These are phyloP conservation scores for Dolichallabes microphthalmus DNA, from an alignment of 2,113 vertebrate species.

Conservation along the genomic window DNA sequence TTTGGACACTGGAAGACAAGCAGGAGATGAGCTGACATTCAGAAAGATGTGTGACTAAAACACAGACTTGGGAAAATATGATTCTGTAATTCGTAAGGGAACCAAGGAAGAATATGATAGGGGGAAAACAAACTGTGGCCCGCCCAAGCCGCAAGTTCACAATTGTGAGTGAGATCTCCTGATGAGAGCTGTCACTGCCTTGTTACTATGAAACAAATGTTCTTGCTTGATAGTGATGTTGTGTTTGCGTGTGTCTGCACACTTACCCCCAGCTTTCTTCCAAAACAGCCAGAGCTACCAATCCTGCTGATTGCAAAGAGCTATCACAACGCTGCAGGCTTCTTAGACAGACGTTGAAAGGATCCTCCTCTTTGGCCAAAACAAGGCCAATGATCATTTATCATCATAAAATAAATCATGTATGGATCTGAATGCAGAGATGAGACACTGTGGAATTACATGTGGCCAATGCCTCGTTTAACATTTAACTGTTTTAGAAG, in stretches of 20 bases:
- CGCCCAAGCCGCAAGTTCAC: slow-evolving; percentile 54
- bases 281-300: slow-evolving; percentile 75
- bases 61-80: slow-evolving; percentile 58
- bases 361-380: slow-evolving; percentile 76
- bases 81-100: slow-evolving; percentile 47
- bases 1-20: slow-evolving; percentile 69
- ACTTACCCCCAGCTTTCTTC: slow-evolving; percentile 66
- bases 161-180: slow-evolving; percentile 61
- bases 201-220: slow-evolving; percentile 73
- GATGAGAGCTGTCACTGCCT: slow-evolving; percentile 76
- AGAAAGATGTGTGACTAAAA: slow-evolving; percentile 57
- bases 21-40: slow-evolving; percentile 53
- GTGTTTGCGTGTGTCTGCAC: slow-evolving; percentile 45
- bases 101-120: slow-evolving; percentile 55
- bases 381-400: slow-evolving; percentile 76
- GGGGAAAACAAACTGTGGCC: slow-evolving; percentile 65
- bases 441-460: slow-evolving; percentile 57
- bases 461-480: slow-evolving; percentile 65
- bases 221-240: slow-evolving; percentile 58
- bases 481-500: slow-evolving; percentile 68
- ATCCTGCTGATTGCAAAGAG: slow-evolving; percentile 72
- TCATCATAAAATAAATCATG: slow-evolving; percentile 68
- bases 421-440: slow-evolving; percentile 62
- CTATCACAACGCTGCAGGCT: slow-evolving; percentile 64
- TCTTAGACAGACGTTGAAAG: slow-evolving; percentile 69